Base-by-base conservation (phyloP, 2,888 invertebrate genomes). In the Drosophila setosimentum region DNA sequence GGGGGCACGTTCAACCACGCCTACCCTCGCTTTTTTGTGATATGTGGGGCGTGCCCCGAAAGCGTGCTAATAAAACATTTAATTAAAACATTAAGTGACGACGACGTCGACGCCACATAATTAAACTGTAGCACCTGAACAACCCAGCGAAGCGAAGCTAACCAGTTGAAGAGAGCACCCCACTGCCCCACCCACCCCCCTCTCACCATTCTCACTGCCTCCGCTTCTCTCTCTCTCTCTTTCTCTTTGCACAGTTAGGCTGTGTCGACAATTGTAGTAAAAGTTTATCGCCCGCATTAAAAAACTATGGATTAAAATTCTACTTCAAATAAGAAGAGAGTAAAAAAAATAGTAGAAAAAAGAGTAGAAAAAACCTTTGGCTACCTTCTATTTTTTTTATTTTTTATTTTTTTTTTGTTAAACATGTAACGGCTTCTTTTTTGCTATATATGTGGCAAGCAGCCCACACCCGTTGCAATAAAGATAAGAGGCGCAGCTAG, bases 251-350 rank as follows among this genome's bases (percentile, higher is more conserved):
- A 72, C 69, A 68, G 66, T 70, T 68, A 68, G 75, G 72, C 79
- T 75, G 77, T 75, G 79, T 78, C 87, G 89, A 89, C 89, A 87
- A 87, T 89, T 83, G 83, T 78, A 83, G 80, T 89, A 87, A 87
- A 87, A 89, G 82, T 89, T 87, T 87, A 87, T 87, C 87, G 88
- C 87, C 87, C 87, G 87, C 89, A 87, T 87, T 89, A 89, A 89
- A 87, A 84, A 89, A 87, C 81, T 84, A 87, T 87, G 89, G 89
- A 87, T 87, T 87, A 87, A 87, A 87, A 89, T 89, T 84, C 89
- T 80, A 83, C 89, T 89, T 84, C 75, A 89, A 88, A 89, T 80
- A 69, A 70, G 60, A 78, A 55, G 37, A 37, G 40, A 53, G 21
- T 48, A 53, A 67, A 55, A 62, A 40, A 54, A 24, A 49, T 24